Evolutionary conservation across 2,113 vertebrate genomes (phyloP), one percentile per base, ranked within the genome.

Genomic region (Nothocercus nigrocapillus): DNA sequence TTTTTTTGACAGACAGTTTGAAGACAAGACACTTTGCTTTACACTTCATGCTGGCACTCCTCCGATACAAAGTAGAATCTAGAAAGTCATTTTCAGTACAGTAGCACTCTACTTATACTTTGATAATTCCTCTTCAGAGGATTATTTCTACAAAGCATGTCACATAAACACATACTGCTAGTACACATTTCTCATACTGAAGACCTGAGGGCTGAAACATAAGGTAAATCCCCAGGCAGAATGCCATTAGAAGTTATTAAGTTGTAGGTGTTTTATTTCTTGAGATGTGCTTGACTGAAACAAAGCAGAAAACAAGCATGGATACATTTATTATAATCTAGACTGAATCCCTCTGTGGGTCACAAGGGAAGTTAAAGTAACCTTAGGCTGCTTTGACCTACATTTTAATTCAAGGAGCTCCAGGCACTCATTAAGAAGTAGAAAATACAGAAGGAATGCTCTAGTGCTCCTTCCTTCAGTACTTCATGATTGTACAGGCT

Each of bases 221-320:
- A n/a, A 51, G 81, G 82, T 75, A 96, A 93, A 93, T 91, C 62
- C 70, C 62, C 62, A 9, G 2, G 78, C 63, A 94, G 47, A 91
- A 85, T 82, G 62, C 63, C 74, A 76, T 85, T 79, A 82, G 53
- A 82, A 95, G 44, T 89, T 79, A 86, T 11, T 78, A 58, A 30
- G 62, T 27, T 82, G 75, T 32, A 89, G 82, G 58, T 68, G 75
- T 30, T 95, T 88, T 89, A 72, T 53, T 78, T 92, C 90, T 82
- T 19, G 25, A 91, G 74, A 42, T 68, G 42, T 84, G 77, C 81
- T 91, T 72, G 69, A 89, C 51, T 78, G 61, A 89, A 84, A 86
- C 45, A 63, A 72, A 81, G 66, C 36, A 75, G 81, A 70, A 92
- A 87, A 36, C 51, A 75, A 89, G 59, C 68, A 86, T 2, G 2